Base-by-base conservation (phyloP, 1,140 invertebrate genomes). In the Gyrodactylus bullatarudis region DNA sequence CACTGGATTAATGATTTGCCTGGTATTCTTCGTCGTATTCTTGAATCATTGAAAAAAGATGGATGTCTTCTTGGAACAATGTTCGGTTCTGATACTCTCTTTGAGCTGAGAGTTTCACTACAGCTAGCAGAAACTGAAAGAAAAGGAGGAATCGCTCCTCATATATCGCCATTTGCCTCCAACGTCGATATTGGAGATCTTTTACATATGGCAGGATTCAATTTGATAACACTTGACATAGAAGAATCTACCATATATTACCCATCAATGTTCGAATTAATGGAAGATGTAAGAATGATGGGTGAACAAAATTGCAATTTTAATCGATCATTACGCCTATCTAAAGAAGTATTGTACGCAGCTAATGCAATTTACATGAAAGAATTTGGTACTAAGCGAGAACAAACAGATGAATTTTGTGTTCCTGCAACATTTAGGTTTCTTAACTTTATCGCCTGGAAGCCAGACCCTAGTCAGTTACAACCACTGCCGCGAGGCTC, bases 61-160 rank as follows among this genome's bases (percentile, higher is more conserved):
- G 91, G 93, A 26, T 90, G 87, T 0, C 89, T 99, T 75, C 83
- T 98, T 76, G 93, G 87, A 0, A 86, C 89, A 24, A 84, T 98
- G 76, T 95, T 97, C 83, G 93, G 92, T n/a, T 89, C 89, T 0
- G 91, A 97, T 76, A 96, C 91, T 0, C 81, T 98, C 1, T 93
- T 86, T 83, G 90, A 99, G 82, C 80, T 98, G 20, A 83, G 88
- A 27, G 88, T 89, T 74, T 86, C 91, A 0, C 81, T 98, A 34
- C 93, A 98, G 81, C 79, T 97, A 75, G 93, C 91, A 1, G 94
- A 98, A 80, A 80, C 86, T 26, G 93, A 98, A 82, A 84, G 91
- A 1, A 68, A 26, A 23, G 76, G 84, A 83, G 94, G 94, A 0
- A 85, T 97, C 76, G 85, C 87, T 1, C 85, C 90, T 1, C 93